Evolutionary conservation across 2,888 invertebrate genomes (phyloP).

Genomic region (Drosophila borealis): DNA sequence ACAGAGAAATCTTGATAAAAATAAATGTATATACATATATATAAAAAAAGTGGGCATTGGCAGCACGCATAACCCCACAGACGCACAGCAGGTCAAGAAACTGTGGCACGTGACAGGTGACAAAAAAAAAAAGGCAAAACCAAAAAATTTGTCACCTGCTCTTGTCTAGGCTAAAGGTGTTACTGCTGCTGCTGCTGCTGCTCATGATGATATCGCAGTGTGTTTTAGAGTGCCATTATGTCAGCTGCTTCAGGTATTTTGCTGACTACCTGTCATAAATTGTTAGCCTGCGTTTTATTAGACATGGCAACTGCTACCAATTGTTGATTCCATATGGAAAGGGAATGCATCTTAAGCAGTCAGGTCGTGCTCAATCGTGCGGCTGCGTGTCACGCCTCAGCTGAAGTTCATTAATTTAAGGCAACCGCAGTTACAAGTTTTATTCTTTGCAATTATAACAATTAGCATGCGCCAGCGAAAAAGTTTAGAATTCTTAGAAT

Average conservation of each 20-base stretch:
- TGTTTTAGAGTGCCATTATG: conserved; percentile 54
- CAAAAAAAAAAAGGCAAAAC: conserved; percentile 19
- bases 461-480: conserved; percentile 44
- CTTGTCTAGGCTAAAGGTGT: conserved; percentile 32
- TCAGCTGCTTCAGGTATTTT: conserved; percentile 39
- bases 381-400: conserved; percentile 8
- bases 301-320: not conserved
- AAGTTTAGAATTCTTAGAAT: conserved; percentile 1
- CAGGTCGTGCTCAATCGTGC: conserved; percentile 1
- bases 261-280: conserved; percentile 33
- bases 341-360: not conserved
- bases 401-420: conserved; percentile 10
- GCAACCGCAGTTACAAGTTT: conserved; percentile 10
- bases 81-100: conserved; percentile 53
- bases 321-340: not conserved
- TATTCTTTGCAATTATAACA: conserved; percentile 30
- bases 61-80: conserved; percentile 38
- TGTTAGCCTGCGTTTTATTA: conserved; percentile 1
- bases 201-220: conserved; percentile 55
- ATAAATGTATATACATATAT: conserved; percentile 7
- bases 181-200: conserved; percentile 24
- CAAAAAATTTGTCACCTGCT: conserved; percentile 22
- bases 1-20: conserved; percentile 48
- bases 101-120: conserved; percentile 45
- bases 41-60: conserved; percentile 29